Percentiles rank a stretch among this genome's conserved stretches.
These are phyloP conservation scores for Caranx ignobilis DNA, from an alignment of 2,113 vertebrate genomes.

Conservation along the genomic window DNA sequence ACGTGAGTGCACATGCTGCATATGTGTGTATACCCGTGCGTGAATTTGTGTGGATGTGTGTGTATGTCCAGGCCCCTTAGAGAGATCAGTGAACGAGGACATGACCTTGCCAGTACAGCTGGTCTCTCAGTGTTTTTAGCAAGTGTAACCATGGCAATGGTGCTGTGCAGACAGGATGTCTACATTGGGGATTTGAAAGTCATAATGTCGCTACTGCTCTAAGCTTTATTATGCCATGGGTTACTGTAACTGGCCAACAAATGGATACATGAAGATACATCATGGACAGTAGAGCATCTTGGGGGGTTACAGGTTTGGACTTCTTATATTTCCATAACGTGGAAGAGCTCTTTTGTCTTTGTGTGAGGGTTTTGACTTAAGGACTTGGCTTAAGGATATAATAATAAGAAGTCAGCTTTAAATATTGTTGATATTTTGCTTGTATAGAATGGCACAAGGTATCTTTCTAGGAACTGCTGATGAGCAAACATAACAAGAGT, in stretches of 20 bases:
- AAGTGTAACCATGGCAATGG: conserved; percentile 70
- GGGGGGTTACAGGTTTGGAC: conserved; percentile 17
- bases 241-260: conserved; percentile 60
- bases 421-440: conserved; percentile 4
- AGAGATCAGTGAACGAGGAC: conserved; percentile 68
- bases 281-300: conserved; percentile 15
- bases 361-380: not conserved
- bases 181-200: conserved; percentile 77
- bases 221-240: conserved; percentile 66
- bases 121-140: conserved; percentile 75
- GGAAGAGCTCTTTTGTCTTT: conserved; percentile 9
- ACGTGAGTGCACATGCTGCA: conserved; percentile 11
- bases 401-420: conserved; percentile 3
- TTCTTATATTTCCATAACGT: conserved; percentile 22
- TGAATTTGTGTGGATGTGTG: conserved; percentile 14
- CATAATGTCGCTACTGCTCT: conserved; percentile 69
- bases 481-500: not conserved
- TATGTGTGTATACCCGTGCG: not conserved
- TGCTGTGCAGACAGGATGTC: conserved; percentile 74
- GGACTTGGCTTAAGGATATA: not conserved
- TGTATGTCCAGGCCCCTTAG: conserved; percentile 50
- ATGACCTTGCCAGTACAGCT: conserved; percentile 78
- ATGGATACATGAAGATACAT: conserved; percentile 41
- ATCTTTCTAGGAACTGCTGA: not conserved
- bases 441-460: not conserved